A percentile compares a stretch with the other conserved stretches of the same genome.
phyloP scores from a whole-genome alignment of 2,113 vertebrate species.

The Aegotheles bennettii region DNA sequence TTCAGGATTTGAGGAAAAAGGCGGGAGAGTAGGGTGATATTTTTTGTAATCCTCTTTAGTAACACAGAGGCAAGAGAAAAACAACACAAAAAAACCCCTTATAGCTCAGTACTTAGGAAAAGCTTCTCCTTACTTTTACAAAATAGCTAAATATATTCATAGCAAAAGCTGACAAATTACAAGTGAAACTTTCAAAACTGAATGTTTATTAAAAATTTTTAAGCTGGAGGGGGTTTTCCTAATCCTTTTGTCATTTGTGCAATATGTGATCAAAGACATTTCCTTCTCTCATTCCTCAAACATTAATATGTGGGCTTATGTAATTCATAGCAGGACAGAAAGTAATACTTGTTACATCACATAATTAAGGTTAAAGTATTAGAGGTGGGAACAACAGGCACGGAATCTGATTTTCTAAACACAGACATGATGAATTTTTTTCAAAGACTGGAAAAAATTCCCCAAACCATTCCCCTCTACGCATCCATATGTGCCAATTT shows the following conservation, averaged over 20 bases:
- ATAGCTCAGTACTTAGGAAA: not conserved
- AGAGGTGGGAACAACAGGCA: conserved; percentile 18
- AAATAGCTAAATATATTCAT: conserved; percentile 40
- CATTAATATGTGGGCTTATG: not conserved
- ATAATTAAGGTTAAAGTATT: conserved; percentile 63
- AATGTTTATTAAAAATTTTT: conserved; percentile 53
- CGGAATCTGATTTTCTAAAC: conserved; percentile 55
- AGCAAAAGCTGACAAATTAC: conserved; percentile 41
- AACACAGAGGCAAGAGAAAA: not conserved
- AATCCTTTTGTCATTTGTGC: conserved; percentile 55
- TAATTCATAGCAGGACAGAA: conserved; percentile 50
- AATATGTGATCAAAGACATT: conserved; percentile 61
- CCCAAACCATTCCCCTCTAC: conserved; percentile 25
- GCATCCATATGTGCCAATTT: conserved; percentile 10
- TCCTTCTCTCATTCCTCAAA: conserved; percentile 11
- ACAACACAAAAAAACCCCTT: not conserved
- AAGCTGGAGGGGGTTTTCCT: conserved; percentile 13
- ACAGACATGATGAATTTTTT: conserved; percentile 49
- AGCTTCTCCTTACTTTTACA: conserved; percentile 30
- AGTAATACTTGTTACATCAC: conserved; percentile 34
- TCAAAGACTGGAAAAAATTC: conserved; percentile 25
- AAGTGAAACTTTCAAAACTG: conserved; percentile 58
- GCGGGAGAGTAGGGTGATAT: not conserved
- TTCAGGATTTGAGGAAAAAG: not conserved
- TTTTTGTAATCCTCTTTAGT: not conserved